Base-by-base conservation (phyloP, 2,113 vertebrate genomes). In the Ornithorhynchus anatinus region DNA sequence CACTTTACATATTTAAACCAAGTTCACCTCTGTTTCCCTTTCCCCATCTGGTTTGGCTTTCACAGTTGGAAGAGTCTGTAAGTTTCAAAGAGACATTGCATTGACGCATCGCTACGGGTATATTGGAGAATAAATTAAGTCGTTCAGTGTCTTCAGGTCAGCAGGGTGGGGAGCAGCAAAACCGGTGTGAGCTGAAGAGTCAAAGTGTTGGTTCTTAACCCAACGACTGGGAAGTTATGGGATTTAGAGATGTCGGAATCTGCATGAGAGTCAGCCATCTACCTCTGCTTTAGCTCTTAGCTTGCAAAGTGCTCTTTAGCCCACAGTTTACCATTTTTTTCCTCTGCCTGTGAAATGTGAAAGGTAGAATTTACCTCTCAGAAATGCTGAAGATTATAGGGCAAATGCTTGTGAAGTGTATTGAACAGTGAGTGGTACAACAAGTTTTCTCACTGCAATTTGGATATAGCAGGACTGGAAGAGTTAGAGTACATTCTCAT, bases 31-130 rank as follows among this genome's bases (percentile, higher is more conserved):
- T 14, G 22, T n/a, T n/a, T n/a, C 25, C 22, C 23, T 31, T 73
- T 45, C 22, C 19, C 57, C 35, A 35, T 71, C 44, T 77, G 40
- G 4, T 57, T 48, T 36, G 50, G 16, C 48, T 61, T n/a, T n/a
- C 29, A 25, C 5, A 42, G n/a, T 51, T 32, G 33, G 22, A 59
- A 77, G 45, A 38, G 29, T 56, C 42, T 31, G 31, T 74, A 25
- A 9, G 68, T 64, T 69, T 71, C 44, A 74, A n/a, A 35, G 32
- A 70, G 33, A 45, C 69, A 13, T 42, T 59, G 67, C 42, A 42
- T 19, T 43, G 17, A 77, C 22, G 42, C 51, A 37, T 3, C 42
- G 72, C 17, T 59, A 19, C 62, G 31, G 32, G 9, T 29, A 29
- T 19, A 59, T 19, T 7, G 35, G 31, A n/a, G 5, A 66, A 38